A percentile compares a stretch with the other conserved stretches of the same genome.
These are phyloP conservation scores for Drosophila orena DNA, from an alignment of 1,140 invertebrate species.

Conservation along the genomic window DNA sequence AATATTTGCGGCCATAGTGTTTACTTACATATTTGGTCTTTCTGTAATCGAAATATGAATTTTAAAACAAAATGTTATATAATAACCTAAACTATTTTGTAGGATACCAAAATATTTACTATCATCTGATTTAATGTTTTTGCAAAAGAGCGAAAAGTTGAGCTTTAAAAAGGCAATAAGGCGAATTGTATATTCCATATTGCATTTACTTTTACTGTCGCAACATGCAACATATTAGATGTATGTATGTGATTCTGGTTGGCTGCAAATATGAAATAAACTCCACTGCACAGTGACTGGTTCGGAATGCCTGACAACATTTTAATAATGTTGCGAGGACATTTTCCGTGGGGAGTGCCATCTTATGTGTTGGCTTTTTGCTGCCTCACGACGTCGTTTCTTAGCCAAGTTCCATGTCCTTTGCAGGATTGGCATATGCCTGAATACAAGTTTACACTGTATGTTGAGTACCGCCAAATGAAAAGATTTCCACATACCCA, in stretches of 20 bases:
- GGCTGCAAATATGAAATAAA: slow-evolving; percentile 64
- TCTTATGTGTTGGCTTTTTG: slow-evolving; percentile 43
- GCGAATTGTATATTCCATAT: slow-evolving; percentile 8
- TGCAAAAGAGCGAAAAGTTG: background rate
- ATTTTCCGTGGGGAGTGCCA: slow-evolving; percentile 27
- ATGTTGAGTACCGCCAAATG: slow-evolving; percentile 19
- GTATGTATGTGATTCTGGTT: background rate
- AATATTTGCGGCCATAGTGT: too few species aligned
- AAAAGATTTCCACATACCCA: background rate
- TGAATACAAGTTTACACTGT: slow-evolving; percentile 12
- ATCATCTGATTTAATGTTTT: too few species aligned
- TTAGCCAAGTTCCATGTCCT: slow-evolving; percentile 10
- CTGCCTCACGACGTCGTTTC: slow-evolving; percentile 25
- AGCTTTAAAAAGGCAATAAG: slow-evolving; percentile 11
- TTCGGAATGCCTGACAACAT: slow-evolving; percentile 71
- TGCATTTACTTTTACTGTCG: slow-evolving; percentile 6
- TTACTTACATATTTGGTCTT: too few species aligned
- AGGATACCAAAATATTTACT: too few species aligned
- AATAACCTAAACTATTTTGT: too few species aligned
- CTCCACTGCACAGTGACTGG: slow-evolving; percentile 35
- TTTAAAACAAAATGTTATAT: too few species aligned
- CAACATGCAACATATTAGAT: background rate
- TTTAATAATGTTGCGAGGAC: slow-evolving; percentile 67
- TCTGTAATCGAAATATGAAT: too few species aligned
- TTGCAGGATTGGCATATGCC: slow-evolving; percentile 21